Evolutionary conservation across 2,113 vertebrate species (phyloP).

Genomic region (Myrmecobius fasciatus): DNA sequence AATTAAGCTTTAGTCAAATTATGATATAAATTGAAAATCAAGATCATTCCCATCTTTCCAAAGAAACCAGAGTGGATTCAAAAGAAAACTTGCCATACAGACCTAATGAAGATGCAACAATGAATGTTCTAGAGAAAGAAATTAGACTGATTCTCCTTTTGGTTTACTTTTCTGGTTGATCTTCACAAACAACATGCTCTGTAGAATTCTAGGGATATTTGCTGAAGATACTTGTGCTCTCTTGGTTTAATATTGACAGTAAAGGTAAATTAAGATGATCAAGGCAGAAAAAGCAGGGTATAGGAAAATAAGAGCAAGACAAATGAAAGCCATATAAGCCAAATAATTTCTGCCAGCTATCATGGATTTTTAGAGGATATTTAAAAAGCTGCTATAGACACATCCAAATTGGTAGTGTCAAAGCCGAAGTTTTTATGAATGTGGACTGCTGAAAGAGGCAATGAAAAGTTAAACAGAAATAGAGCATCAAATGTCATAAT

Average conservation of each 20-base stretch:
- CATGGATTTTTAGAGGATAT: background rate
- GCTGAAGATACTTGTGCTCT: background rate
- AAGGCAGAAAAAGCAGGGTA: background rate
- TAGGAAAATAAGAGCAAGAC: background rate
- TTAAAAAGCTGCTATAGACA: background rate
- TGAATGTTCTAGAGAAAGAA: background rate
- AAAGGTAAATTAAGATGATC: background rate
- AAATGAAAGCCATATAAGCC: background rate
- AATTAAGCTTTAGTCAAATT: background rate
- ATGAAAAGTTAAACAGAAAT: background rate
- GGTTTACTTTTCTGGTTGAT: background rate
- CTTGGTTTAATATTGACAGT: background rate
- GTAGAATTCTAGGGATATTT: background rate
- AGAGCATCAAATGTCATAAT: background rate
- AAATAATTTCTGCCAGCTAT: background rate
- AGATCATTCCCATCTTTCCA: background rate
- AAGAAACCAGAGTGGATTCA: background rate
- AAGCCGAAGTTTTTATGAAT: background rate
- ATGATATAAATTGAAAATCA: background rate
- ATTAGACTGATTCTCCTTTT: background rate
- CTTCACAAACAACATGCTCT: background rate
- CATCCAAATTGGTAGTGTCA: background rate
- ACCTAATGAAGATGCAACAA: background rate
- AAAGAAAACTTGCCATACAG: background rate
- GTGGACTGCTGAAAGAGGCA: background rate